phyloP scores from a whole-genome alignment of 2,888 invertebrate species.

The Trichopoda pennipes region DNA sequence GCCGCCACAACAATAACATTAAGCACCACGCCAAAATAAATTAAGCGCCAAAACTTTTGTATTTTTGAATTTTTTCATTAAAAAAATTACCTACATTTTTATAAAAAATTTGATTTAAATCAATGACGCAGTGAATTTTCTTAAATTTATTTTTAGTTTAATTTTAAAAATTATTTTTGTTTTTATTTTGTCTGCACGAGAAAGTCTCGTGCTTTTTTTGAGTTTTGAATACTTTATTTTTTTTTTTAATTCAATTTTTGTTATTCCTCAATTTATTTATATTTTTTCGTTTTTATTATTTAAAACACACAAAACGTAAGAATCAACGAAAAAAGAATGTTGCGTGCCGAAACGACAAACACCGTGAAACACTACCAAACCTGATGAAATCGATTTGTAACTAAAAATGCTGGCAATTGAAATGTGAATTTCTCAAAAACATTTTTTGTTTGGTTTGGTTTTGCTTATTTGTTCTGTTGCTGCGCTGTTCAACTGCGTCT shows the following conservation, averaged over 20 bases:
- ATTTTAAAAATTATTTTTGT: conserved; percentile 22
- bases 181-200: conserved; percentile 61
- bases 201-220: conserved; percentile 64
- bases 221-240: conserved; percentile 51
- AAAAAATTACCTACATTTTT: conserved; percentile 49
- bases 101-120: conserved; percentile 44
- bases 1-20: conserved; percentile 15
- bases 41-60: conserved; percentile 63
- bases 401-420: conserved; percentile 75
- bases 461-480: conserved; percentile 31
- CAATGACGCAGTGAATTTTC: conserved; percentile 33
- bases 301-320: conserved; percentile 41
- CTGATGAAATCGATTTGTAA: conserved; percentile 80
- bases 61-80: neutral
- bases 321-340: conserved; percentile 44
- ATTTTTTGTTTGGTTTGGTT: conserved; percentile 45
- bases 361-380: conserved; percentile 77
- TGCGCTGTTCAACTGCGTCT: conserved; percentile 8
- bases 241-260: conserved; percentile 44
- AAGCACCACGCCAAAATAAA: conserved; percentile 3
- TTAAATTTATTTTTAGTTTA: conserved; percentile 36
- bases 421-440: conserved; percentile 77
- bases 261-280: conserved; percentile 34
- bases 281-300: conserved; percentile 35
- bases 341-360: conserved; percentile 75